phyloP scores from a whole-genome alignment of 1,140 invertebrate genomes.

The Lordiphosa stackelbergi region DNA sequence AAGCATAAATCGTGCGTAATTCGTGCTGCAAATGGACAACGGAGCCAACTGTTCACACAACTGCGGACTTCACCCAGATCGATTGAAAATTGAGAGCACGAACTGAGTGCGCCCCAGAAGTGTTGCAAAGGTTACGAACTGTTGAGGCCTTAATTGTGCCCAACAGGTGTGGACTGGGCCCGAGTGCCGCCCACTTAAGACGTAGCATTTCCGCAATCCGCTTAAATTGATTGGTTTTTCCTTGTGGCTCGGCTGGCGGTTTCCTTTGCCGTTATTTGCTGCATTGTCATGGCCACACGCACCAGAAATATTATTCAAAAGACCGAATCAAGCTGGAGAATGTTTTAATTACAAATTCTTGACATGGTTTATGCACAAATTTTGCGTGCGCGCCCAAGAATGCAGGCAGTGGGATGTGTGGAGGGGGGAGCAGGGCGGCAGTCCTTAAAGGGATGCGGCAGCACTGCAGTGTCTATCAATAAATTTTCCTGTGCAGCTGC shows the following conservation, averaged over 20 bases:
- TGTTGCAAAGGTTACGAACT: conserved; percentile 12
- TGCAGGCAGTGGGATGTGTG: conserved; percentile 17
- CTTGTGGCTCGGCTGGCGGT: conserved; percentile 3
- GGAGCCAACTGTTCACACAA: conserved; percentile 40
- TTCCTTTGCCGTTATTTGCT: neutral
- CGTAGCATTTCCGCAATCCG: conserved; percentile 38
- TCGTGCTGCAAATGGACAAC: conserved; percentile 52
- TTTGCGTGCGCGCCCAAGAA: conserved; percentile 33
- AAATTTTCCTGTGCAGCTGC: conserved; percentile 36
- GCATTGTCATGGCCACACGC: conserved; percentile 23
- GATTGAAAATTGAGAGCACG: conserved; percentile 62
- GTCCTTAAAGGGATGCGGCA: conserved; percentile 21
- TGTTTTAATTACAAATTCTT: conserved; percentile 69
- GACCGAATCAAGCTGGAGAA: conserved; percentile 26
- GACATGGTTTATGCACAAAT: conserved; percentile 35
- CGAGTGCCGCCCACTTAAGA: conserved; percentile 28
- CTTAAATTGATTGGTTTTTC: conserved; percentile 63
- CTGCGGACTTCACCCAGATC: conserved; percentile 34
- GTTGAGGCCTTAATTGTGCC: conserved; percentile 6
- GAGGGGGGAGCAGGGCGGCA: neutral
- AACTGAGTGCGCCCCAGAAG: neutral
- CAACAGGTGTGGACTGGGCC: conserved; percentile 38
- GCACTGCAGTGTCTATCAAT: conserved; percentile 37
- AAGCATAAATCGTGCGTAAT: conserved; percentile 71
- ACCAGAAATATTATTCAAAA: conserved; percentile 24